Percentiles rank a stretch among this genome's conserved stretches.
Conservation (phyloP, 2,888 invertebrate species). For the Asteroscopus sphinx region DNA sequence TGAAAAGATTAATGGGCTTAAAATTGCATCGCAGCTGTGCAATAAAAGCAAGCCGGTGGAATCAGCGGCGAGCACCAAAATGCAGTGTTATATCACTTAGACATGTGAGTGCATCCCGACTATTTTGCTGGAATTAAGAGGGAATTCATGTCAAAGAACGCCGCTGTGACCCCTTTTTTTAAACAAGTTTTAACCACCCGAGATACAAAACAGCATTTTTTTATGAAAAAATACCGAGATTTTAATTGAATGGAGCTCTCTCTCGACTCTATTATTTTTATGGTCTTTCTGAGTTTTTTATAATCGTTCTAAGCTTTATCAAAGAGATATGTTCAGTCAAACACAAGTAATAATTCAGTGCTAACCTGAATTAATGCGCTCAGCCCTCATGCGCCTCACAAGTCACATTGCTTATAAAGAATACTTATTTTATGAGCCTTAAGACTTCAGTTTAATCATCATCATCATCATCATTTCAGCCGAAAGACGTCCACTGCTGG, state of each 20-base stretch:
- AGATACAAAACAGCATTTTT: constrained; percentile 32
- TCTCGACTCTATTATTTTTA: constrained; percentile 40
- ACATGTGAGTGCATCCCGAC: constrained; percentile 64
- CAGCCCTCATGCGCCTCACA: no score
- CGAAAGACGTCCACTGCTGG: no score
- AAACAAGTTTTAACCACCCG: constrained; percentile 37
- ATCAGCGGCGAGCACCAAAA: constrained; percentile 67
- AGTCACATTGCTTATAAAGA: no score
- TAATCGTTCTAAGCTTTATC: constrained; percentile 27
- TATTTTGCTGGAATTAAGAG: constrained; percentile 72
- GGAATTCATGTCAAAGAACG: constrained; percentile 63
- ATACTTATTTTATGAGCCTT: no score
- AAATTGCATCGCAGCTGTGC: constrained; percentile 86
- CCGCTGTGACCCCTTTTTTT: constrained; percentile 45
- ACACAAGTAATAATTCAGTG: constrained; percentile 15
- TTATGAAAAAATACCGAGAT: constrained; percentile 31
- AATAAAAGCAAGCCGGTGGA: constrained; percentile 81
- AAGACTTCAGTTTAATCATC: no score
- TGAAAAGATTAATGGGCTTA: constrained; percentile 86
- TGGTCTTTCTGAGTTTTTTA: constrained; percentile 13
- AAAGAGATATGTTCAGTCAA: constrained; percentile 9
- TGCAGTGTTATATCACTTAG: constrained; percentile 79
- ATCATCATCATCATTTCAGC: no score
- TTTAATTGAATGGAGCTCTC: constrained; percentile 34
- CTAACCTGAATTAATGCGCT: no score